Evolutionary conservation across 2,797 vertebrate genomes (phyloP), one percentile per base, ranked within the genome.

Genomic region (Intellagama lesueurii): DNA sequence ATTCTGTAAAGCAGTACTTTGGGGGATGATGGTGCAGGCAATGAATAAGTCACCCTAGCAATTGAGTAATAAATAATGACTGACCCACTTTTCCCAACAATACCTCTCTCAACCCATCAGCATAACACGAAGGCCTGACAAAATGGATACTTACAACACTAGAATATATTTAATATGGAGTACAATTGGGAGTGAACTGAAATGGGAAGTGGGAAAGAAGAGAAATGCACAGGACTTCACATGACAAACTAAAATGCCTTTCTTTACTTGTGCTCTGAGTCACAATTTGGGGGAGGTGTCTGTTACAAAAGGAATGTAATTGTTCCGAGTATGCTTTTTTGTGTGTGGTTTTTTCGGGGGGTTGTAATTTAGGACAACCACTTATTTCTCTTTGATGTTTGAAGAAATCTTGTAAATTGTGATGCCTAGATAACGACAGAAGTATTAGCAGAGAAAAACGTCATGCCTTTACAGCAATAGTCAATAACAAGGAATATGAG

Each of bases 41-140:
- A 88, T 92, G 88, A 95, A 89, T 95, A 96, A 96, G 93, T 89
- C 88, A 93, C 90, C 84, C 87, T 89, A 91, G 94, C 92, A 95
- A 94, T 83, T 80, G 82, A 87, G 89, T 94, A 95, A 94, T 95
- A 95, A 95, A 96, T 92, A 95, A 94, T 79, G 87, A 91, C 90
- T 93, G 90, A 89, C 82, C 93, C 91, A 93, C 40, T 87, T 94
- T 92, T 84, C 85, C 77, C 85, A 90, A 94, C 80, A 94, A 93
- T 87, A 78, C 22, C 87, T 8, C 49, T 81, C 64, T 60, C 12
- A 73, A 89, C 93, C 90, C 83, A 92, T 88, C 79, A 90, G 87
- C 47, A 88, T 56, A 93, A 60, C 56, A 76, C 83, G n/a, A 88
- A 49, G 81, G 49, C 72, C 89, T 91, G 90, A 81, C 69, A 92